These are phyloP conservation scores for Galagoides demidoff DNA, from an alignment of 2,797 vertebrate genomes.

Conservation along the genomic window DNA sequence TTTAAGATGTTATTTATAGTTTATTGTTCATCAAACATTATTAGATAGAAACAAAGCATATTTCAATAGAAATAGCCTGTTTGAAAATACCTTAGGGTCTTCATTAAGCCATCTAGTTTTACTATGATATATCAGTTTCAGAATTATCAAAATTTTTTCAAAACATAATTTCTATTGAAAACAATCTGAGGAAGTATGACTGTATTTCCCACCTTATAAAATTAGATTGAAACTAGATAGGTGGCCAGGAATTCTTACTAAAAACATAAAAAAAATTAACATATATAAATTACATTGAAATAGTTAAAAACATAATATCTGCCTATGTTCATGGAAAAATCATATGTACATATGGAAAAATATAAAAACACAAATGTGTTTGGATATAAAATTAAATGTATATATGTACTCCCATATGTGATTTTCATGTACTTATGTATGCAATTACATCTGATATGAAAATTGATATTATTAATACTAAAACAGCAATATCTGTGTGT, in stretches of 20 bases:
- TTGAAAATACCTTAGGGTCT: neutral
- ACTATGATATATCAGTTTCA: neutral
- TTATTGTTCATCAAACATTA: neutral
- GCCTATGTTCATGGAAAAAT: neutral
- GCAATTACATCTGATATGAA: neutral
- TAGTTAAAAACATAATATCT: neutral
- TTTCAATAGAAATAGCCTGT: constrained; percentile 53
- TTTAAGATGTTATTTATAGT: constrained; percentile 30
- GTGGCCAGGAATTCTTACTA: neutral
- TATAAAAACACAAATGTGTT: neutral
- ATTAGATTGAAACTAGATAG: neutral
- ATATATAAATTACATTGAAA: neutral
- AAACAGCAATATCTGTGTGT: neutral
- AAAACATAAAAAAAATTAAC: neutral
- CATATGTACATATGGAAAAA: neutral
- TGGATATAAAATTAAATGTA: neutral
- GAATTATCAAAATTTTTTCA: constrained; percentile 3
- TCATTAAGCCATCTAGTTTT: constrained; percentile 56
- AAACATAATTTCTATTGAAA: neutral
- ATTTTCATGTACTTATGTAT: neutral
- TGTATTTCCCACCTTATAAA: neutral
- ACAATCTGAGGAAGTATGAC: neutral
- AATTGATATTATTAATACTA: neutral
- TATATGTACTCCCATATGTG: neutral
- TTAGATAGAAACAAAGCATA: neutral